These are phyloP conservation scores for Mormyrops boulengeri DNA, from an alignment of 2,797 vertebrate species.

Conservation along the genomic window DNA sequence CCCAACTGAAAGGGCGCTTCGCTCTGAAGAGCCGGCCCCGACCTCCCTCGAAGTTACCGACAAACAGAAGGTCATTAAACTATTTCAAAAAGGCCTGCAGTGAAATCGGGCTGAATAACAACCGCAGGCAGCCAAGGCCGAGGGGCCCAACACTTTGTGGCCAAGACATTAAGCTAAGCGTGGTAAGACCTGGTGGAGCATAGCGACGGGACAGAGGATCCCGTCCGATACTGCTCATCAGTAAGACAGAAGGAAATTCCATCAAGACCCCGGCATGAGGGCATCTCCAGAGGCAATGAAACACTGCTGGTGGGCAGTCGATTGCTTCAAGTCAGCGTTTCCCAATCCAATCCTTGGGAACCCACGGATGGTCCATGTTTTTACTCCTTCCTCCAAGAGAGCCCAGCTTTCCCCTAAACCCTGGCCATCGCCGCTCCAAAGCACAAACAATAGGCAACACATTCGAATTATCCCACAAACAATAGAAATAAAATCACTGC, in stretches of 20 bases:
- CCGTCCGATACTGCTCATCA: neutral
- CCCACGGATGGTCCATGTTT: neutral
- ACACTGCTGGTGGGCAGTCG: neutral
- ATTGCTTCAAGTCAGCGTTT: neutral
- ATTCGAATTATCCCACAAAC: neutral
- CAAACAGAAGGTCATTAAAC: neutral
- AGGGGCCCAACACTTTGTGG: neutral
- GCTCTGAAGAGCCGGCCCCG: neutral
- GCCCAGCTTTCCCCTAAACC: neutral
- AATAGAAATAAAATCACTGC: neutral
- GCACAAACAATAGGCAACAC: neutral
- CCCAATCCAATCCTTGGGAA: neutral
- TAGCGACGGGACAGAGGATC: neutral
- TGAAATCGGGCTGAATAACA: neutral
- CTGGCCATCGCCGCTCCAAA: neutral
- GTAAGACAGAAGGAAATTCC: neutral
- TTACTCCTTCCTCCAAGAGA: neutral
- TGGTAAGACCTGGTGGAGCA: neutral
- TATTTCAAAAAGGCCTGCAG: neutral
- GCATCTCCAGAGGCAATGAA: neutral
- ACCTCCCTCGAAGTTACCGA: neutral
- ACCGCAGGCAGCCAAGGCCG: neutral
- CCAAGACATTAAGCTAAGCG: neutral
- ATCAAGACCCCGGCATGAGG: neutral
- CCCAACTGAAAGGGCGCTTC: neutral